These are phyloP conservation scores for Atherinosoma microstoma DNA, from an alignment of 2,797 vertebrate species.

Conservation along the genomic window DNA sequence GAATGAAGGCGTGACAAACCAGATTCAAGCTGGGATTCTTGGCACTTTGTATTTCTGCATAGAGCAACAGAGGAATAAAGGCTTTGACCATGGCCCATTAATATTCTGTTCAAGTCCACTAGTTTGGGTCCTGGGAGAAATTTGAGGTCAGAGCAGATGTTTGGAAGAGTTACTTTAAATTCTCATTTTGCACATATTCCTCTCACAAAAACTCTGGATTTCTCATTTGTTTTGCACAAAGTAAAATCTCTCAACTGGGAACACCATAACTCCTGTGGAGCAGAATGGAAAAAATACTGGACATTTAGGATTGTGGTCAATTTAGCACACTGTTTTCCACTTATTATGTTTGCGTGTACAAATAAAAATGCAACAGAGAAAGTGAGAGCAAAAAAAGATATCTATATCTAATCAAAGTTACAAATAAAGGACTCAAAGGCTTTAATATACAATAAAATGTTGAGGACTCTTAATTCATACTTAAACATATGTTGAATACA, in stretches of 20 bases:
- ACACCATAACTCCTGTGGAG: too few relatives aligned
- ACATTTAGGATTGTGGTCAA: background rate
- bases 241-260: background rate
- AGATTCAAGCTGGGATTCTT: slow-evolving; percentile 40
- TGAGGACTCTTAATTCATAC: background rate
- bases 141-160: background rate
- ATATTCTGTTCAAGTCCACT: slow-evolving; percentile 62
- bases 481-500: background rate
- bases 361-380: background rate
- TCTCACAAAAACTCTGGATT: background rate
- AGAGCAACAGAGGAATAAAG: background rate
- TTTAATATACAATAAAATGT: background rate
- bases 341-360: background rate
- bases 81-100: slow-evolving; percentile 40
- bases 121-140: slow-evolving; percentile 6
- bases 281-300: background rate
- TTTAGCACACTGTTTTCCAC: background rate
- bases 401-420: background rate
- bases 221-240: background rate
- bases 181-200: background rate
- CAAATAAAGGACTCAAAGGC: background rate
- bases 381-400: background rate
- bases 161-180: background rate
- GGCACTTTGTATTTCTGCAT: slow-evolving; percentile 16
- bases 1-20: slow-evolving; percentile 51